Base-by-base conservation (phyloP, 2,797 vertebrate species). In the Pseudochirops corinnae region DNA sequence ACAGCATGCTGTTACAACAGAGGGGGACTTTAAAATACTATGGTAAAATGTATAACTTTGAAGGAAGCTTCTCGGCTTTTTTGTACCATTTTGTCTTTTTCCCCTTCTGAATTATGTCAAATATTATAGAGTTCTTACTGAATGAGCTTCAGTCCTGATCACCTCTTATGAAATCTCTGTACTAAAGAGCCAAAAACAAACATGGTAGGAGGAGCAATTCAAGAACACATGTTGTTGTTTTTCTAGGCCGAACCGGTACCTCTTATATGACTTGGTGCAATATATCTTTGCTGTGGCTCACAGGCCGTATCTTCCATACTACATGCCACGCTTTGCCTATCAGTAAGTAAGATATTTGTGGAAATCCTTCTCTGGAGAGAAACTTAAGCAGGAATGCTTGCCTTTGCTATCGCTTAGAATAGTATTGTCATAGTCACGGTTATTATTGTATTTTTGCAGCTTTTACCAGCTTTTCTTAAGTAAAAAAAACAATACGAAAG, bases 241-340 rank as follows among this genome's bases (percentile, higher is more conserved):
- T 95, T 94, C 0, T 95, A 99, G 99, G 53, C 99, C 99, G 11
- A 99, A 99, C 95, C 98, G 99, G 7, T 99, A 99, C 96, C 98
- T 99, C 2, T 99, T 99, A 39, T 98, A 99, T 3, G 99, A 99
- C 97, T 97, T 99, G 98, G 99, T 99, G 10, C 98, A 99, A 95
- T 99, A 99, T 67, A 18, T 99, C 94, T 99, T 99, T 0, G 98
- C 98, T 0, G 82, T 99, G 93, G 94, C 98, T 16, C 99, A 99
- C 97, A 98, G 99, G 92, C 96, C 98, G 3, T 99, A 99, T 96
- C 0, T 99, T 39, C 97, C 99, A 0, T 99, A 99, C 97, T 99
- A 99, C 0, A 1, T 99, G 93, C 99, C 99, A 74, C 99, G 98
- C 31, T 99, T 99, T 29, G 94, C 99, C 24, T 99, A 99, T 98